Percentiles rank a stretch among this genome's conserved stretches.
These are phyloP conservation scores for Drosophila ogumai DNA, from an alignment of 1,140 invertebrate genomes.

Conservation along the genomic window DNA sequence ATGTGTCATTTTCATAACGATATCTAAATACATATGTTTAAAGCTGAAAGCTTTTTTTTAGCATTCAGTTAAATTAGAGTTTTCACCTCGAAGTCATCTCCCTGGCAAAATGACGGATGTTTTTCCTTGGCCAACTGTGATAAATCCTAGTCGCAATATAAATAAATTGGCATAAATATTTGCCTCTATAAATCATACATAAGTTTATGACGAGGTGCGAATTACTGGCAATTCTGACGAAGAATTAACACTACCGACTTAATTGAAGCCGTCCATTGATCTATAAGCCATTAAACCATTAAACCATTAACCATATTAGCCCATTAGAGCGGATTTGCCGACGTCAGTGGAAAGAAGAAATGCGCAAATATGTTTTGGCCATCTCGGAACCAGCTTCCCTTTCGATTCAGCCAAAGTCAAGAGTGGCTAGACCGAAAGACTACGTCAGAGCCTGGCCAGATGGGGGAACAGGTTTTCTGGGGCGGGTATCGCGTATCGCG, in stretches of 20 bases:
- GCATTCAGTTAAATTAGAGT: conserved; percentile 2
- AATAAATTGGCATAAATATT: conserved; percentile 18
- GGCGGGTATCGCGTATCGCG: conserved; percentile 29
- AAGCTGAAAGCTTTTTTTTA: conserved; percentile 23
- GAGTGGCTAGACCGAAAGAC: conserved; percentile 34
- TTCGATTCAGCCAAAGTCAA: conserved; percentile 40
- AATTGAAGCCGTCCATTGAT: conserved; percentile 19
- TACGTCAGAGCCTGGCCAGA: conserved; percentile 37
- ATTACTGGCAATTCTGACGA: conserved; percentile 1
- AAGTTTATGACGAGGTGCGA: conserved; percentile 23
- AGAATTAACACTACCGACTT: conserved; percentile 11
- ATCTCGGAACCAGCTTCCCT: conserved; percentile 20
- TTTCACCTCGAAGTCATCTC: conserved; percentile 21
- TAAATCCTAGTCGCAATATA: conserved; percentile 1
- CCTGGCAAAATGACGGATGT: background rate
- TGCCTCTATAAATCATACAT: conserved; percentile 6
- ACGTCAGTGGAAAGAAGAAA: conserved; percentile 23
- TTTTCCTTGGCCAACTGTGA: conserved; percentile 22
- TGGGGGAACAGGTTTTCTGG: conserved; percentile 32
- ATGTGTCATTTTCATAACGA: conserved; percentile 44
- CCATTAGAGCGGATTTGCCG: conserved; percentile 17
- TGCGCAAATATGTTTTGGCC: conserved; percentile 16
- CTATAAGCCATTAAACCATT: conserved; percentile 15
- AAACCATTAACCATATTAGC: conserved; percentile 20
- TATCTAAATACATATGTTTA: conserved; percentile 11